These are phyloP conservation scores for Lacerta bilineata DNA, from an alignment of 2,797 vertebrate species.

Conservation along the genomic window DNA sequence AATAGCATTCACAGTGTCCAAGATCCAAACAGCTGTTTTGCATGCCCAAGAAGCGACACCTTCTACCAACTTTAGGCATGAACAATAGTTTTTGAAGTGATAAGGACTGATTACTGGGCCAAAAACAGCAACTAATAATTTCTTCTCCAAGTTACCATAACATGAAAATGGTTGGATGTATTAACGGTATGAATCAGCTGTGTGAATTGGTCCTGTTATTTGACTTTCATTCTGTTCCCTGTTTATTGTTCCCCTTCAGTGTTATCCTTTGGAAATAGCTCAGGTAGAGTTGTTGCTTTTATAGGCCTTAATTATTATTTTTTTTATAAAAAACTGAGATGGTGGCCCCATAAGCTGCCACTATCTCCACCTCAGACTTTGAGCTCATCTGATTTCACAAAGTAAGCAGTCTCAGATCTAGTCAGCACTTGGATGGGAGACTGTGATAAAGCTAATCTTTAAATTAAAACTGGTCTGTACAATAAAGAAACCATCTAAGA, in stretches of 20 bases:
- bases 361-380: slow-evolving; percentile 1
- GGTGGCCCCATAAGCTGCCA: slow-evolving; percentile 31
- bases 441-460: slow-evolving; percentile 58
- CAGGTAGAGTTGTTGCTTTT: slow-evolving; percentile 34
- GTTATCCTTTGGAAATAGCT: slow-evolving; percentile 9
- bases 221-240: not conserved
- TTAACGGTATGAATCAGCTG: not conserved
- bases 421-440: slow-evolving; percentile 33
- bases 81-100: not conserved
- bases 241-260: not conserved
- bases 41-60: not conserved
- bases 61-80: not conserved
- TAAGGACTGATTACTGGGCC: not conserved
- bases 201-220: not conserved
- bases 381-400: slow-evolving; percentile 35
- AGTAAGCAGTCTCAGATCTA: slow-evolving; percentile 44
- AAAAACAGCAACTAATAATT: not conserved
- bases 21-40: not conserved
- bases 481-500: slow-evolving; percentile 47
- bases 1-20: not conserved
- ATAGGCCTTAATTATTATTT: slow-evolving; percentile 43
- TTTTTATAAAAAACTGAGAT: not conserved
- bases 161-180: not conserved
- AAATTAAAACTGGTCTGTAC: slow-evolving; percentile 31
- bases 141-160: not conserved